Conservation (phyloP, 2,113 vertebrate species). For the Dicaeum eximium region DNA sequence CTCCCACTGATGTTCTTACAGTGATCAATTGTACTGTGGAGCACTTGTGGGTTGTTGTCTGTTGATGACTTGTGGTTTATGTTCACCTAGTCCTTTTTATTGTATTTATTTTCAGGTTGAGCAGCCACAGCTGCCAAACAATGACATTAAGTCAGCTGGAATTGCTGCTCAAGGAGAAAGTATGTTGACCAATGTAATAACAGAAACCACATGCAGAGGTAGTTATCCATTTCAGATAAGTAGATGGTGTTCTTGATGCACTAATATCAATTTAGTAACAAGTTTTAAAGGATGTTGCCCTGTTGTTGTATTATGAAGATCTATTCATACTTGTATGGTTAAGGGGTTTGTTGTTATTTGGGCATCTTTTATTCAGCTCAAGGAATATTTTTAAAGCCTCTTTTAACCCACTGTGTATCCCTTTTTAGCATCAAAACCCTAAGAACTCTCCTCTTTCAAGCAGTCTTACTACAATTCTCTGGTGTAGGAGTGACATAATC, state of each 20-base stretch:
- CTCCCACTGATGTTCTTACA: neutral
- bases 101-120: constrained; percentile 35
- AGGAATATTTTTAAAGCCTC: neutral
- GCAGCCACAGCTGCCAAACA: neutral
- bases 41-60: neutral
- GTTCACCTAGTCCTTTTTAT: neutral
- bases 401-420: neutral
- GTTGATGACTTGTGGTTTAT: neutral
- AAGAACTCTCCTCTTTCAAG: neutral
- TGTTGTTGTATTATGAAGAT: neutral
- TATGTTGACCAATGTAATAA: neutral
- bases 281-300: neutral
- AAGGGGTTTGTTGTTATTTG: neutral
- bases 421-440: neutral
- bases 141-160: constrained; percentile 64
- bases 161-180: constrained; percentile 61
- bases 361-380: neutral
- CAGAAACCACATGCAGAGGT: neutral
- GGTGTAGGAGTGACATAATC: neutral
- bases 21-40: neutral
- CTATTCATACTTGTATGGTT: neutral
- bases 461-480: neutral
- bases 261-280: neutral
- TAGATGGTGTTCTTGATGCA: neutral
- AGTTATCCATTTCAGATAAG: neutral